phyloP scores from a whole-genome alignment of 1,140 invertebrate genomes.

The Trichogramma pretiosum region DNA sequence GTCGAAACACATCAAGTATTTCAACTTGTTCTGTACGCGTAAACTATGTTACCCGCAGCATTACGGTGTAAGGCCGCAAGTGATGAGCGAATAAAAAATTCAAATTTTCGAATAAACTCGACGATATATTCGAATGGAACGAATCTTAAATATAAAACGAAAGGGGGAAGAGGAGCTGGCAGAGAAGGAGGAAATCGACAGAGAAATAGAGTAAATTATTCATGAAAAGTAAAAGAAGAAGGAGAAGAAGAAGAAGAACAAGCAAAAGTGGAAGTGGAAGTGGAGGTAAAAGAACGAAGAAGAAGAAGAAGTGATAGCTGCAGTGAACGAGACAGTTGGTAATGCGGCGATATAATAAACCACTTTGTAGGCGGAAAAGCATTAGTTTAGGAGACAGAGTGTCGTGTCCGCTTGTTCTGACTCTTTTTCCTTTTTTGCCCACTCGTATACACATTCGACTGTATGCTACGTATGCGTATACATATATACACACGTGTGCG shows the following conservation, averaged over 20 bases:
- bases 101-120: neutral
- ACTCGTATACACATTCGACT: neutral
- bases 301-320: too few relatives aligned
- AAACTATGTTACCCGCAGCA: too few relatives aligned
- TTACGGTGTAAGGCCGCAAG: neutral
- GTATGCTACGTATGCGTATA: neutral
- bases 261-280: too few relatives aligned
- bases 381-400: neutral
- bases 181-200: neutral
- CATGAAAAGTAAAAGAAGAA: too few relatives aligned
- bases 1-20: too few relatives aligned
- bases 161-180: neutral
- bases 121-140: neutral
- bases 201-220: constrained; percentile 12
- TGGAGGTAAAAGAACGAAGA: too few relatives aligned
- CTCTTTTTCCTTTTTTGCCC: neutral
- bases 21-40: neutral
- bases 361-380: constrained; percentile 13
- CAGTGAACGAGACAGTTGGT: constrained; percentile 13
- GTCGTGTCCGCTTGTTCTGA: neutral
- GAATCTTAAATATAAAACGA: too few relatives aligned
- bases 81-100: neutral
- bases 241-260: too few relatives aligned
- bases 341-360: constrained; percentile 16
- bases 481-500: neutral